Percentiles rank a stretch among this genome's conserved stretches.
Conservation (phyloP, 1,140 invertebrate genomes). For the Manduca sexta region DNA sequence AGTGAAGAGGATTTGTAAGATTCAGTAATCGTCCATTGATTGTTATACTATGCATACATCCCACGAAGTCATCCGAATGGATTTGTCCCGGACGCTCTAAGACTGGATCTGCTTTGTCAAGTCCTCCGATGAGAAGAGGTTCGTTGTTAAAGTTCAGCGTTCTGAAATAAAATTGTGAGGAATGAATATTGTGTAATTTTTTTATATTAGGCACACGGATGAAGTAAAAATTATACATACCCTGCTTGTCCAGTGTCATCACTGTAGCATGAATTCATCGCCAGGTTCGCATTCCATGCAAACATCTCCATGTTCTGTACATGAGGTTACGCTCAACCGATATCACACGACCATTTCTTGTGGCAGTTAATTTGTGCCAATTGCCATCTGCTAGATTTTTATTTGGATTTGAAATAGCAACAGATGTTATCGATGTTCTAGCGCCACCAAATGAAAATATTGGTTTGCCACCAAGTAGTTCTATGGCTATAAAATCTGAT, state of each 20-base stretch:
- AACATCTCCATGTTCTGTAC: constrained; percentile 87
- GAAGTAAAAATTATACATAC: too few relatives aligned
- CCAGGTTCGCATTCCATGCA: constrained; percentile 90
- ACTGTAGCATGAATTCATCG: constrained; percentile 85
- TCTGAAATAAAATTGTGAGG: constrained; percentile 69
- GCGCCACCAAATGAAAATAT: constrained; percentile 93
- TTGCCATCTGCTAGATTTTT: constrained; percentile 86
- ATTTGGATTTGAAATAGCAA: constrained; percentile 77
- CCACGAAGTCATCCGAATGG: constrained; percentile 92
- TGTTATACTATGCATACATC: constrained; percentile 92
- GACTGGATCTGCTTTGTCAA: constrained; percentile 87
- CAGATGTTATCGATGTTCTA: constrained; percentile 86
- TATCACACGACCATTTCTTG: constrained; percentile 88
- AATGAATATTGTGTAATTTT: not conserved
- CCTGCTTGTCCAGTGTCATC: constrained; percentile 89
- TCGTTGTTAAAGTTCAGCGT: constrained; percentile 95
- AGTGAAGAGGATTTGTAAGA: constrained; percentile 82
- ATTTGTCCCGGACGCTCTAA: constrained; percentile 91
- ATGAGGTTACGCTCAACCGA: constrained; percentile 87
- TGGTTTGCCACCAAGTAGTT: constrained; percentile 86
- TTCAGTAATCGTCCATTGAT: constrained; percentile 90
- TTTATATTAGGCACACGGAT: too few relatives aligned
- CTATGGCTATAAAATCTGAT: constrained; percentile 94
- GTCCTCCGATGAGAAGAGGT: constrained; percentile 88
- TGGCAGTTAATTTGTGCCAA: constrained; percentile 94